These are phyloP conservation scores for Drosophila mayaguana DNA, from an alignment of 2,888 invertebrate genomes.

Conservation along the genomic window DNA sequence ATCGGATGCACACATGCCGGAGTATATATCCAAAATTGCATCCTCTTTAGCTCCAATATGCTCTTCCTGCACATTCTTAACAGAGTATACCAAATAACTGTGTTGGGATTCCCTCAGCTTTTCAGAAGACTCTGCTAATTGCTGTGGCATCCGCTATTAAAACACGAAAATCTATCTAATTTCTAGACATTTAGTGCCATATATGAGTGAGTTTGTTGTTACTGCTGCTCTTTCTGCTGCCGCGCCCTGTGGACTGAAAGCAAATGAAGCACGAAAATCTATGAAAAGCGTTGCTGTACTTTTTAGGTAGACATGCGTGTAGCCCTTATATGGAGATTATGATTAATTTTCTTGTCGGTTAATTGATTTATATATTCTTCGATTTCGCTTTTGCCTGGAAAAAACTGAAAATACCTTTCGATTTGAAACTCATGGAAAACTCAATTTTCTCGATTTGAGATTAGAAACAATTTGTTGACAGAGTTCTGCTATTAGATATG, in stretches of 20 bases:
- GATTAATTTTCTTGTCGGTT: constrained; percentile 34
- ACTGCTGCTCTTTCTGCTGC: constrained; percentile 16
- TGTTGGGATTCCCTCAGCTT: constrained; percentile 6
- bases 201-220: constrained; percentile 36
- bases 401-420: constrained; percentile 1
- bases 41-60: neutral
- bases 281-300: constrained; percentile 35
- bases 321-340: constrained; percentile 53
- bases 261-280: constrained; percentile 63
- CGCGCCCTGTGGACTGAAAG: constrained; percentile 51
- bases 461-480: neutral
- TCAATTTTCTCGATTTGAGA: no score
- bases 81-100: neutral
- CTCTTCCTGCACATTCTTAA: neutral
- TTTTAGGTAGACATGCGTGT: constrained; percentile 39
- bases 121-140: constrained; percentile 54
- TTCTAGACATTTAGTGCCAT: constrained; percentile 68
- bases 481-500: neutral
- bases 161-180: constrained; percentile 31
- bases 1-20: neutral
- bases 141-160: constrained; percentile 64
- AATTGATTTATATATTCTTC: constrained; percentile 36
- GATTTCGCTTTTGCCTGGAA: neutral
- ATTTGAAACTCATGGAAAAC: neutral
- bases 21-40: neutral